These are phyloP conservation scores for Sinotaia quadrata DNA, from an alignment of 2,888 invertebrate genomes.

Conservation along the genomic window DNA sequence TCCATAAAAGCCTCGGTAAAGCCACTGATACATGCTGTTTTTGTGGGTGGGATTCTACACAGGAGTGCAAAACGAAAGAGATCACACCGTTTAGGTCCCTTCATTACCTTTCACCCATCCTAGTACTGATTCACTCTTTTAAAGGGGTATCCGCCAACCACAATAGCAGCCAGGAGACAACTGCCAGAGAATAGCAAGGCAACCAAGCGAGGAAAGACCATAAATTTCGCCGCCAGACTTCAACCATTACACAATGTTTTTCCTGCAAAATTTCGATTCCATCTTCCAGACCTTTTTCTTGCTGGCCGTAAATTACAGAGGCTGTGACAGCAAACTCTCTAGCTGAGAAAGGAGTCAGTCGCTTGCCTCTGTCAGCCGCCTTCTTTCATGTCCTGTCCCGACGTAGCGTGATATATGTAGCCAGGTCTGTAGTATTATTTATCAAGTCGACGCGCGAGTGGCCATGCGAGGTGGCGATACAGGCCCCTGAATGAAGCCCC, in stretches of 20 bases:
- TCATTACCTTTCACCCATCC: no score
- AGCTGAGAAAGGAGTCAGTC: conserved; percentile 5
- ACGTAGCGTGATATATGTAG: conserved; percentile 24
- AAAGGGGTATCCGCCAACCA: no score
- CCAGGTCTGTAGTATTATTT: conserved; percentile 17
- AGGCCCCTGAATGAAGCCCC: background rate
- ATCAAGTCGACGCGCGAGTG: conserved; percentile 15
- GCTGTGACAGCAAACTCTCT: conserved; percentile 20
- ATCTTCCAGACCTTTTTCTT: background rate
- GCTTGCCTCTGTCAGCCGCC: conserved; percentile 14
- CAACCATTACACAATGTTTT: conserved; percentile 4
- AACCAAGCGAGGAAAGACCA: conserved; percentile 4
- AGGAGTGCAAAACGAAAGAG: no score
- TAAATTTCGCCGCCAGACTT: conserved; percentile 5
- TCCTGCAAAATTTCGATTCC: background rate
- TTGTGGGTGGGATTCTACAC: no score
- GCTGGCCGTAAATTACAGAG: conserved; percentile 24
- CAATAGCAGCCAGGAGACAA: background rate
- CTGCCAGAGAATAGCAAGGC: background rate
- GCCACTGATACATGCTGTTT: no score
- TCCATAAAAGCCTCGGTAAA: no score
- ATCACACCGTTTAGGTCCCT: no score
- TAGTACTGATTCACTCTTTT: no score
- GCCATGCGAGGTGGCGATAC: conserved; percentile 12
- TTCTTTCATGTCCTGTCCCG: conserved; percentile 20